These are phyloP conservation scores for Drosophila pallidifrons DNA, from an alignment of 1,140 invertebrate species.

Conservation along the genomic window DNA sequence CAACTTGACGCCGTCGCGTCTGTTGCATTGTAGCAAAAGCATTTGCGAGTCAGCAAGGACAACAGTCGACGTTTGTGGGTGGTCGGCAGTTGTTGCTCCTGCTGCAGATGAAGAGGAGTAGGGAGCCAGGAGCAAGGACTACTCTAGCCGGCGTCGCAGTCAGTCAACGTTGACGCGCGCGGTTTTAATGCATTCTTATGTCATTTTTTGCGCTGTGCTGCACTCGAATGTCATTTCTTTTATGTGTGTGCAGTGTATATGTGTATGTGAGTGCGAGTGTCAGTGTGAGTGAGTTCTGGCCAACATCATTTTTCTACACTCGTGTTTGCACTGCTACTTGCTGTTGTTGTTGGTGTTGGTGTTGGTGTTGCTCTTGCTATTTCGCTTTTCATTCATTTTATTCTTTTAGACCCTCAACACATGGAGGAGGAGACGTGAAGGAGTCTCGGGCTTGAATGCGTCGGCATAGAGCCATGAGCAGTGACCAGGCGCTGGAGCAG, in stretches of 20 bases:
- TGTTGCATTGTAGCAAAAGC: slow-evolving; percentile 74
- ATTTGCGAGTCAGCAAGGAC: slow-evolving; percentile 57
- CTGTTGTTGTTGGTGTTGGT: slow-evolving; percentile 32
- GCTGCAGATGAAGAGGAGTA: background rate
- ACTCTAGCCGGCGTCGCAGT: slow-evolving; percentile 50
- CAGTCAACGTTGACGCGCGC: slow-evolving; percentile 81
- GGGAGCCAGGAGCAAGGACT: background rate
- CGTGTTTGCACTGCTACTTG: slow-evolving; percentile 14
- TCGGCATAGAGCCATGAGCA: background rate
- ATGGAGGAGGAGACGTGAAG: background rate
- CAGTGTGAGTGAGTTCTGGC: slow-evolving; percentile 7
- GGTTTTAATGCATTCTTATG: slow-evolving; percentile 82
- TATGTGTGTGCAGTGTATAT: slow-evolving; percentile 35
- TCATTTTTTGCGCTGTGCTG: slow-evolving; percentile 78
- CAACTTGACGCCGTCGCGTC: slow-evolving; percentile 79
- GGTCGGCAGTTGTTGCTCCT: background rate
- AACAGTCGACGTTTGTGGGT: slow-evolving; percentile 2
- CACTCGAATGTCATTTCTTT: slow-evolving; percentile 81
- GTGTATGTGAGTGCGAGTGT: background rate
- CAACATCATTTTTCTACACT: slow-evolving; percentile 44
- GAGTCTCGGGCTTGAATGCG: slow-evolving; percentile 6
- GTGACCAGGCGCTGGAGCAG: slow-evolving; percentile 12
- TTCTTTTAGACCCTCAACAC: slow-evolving; percentile 58
- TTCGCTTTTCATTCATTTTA: slow-evolving; percentile 78
- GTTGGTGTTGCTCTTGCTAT: slow-evolving; percentile 42